Percentiles rank a stretch among this genome's conserved stretches.
Evolutionary conservation across 2,888 invertebrate genomes (phyloP).

Genomic region (Ornithoptera alexandrae): DNA sequence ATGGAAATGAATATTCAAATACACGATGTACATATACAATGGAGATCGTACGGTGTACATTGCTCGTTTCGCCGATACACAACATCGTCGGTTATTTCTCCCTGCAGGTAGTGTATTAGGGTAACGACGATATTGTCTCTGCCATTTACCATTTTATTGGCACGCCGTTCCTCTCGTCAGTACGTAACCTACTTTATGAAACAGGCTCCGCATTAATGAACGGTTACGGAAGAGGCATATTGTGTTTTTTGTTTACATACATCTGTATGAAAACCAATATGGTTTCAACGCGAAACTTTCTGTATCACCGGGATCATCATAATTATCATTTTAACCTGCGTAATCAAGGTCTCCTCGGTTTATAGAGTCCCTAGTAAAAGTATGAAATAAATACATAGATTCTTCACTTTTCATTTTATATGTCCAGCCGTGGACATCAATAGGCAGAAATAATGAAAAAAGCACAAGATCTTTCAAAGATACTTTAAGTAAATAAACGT

Average conservation of each 20-base stretch:
- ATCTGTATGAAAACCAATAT: background rate
- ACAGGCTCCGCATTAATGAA: constrained; percentile 25
- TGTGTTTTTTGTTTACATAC: background rate
- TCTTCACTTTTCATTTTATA: no score
- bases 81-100: constrained; percentile 17
- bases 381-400: no score
- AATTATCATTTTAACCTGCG: no score
- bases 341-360: no score
- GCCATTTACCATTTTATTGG: constrained; percentile 50
- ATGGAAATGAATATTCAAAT: constrained; percentile 24
- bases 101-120: constrained; percentile 20
- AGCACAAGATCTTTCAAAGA: no score
- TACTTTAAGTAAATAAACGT: no score
- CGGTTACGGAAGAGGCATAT: constrained; percentile 5
- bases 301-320: background rate
- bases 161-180: constrained; percentile 20
- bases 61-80: constrained; percentile 24
- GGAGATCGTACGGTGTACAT: constrained; percentile 17
- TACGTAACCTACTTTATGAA: constrained; percentile 24
- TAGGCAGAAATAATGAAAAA: no score
- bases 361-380: no score
- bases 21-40: background rate
- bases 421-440: no score
- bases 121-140: constrained; percentile 42
- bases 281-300: background rate